Evolutionary conservation across 2,888 invertebrate genomes (phyloP), one percentile per base, ranked within the genome.

Genomic region (Stegophylla sp.): DNA sequence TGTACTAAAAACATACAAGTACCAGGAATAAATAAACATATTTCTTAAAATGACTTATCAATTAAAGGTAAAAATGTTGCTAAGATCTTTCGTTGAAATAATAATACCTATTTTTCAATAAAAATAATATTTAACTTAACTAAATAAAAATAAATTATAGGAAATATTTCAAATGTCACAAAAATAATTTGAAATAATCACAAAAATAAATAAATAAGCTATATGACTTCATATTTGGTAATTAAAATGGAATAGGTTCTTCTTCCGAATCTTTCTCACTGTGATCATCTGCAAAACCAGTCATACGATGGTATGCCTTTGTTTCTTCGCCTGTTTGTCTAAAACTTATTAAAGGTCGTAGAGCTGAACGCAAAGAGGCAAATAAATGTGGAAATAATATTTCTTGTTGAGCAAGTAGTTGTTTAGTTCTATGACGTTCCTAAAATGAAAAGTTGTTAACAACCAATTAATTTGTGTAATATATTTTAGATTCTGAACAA

Each of bases 381-480:
- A 92, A 95, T 53, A 95, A 87, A 71, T 91, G 90, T 0, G 95
- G 95, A 85, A 93, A 92, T 20, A 91, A 85, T 12, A 91, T 89
- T 86, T 95, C 95, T 84, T 94, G 94, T 82, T 90, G 89, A 1
- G 91, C 90, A 59, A 95, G 88, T 76, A 94, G 86, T 83, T 92
- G 91, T 84, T 91, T 91, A 82, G 90, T 89, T 75, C 90, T 87
- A 84, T 90, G 90, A 7, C 89, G 87, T 85, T 90, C 90, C 88
- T 89, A 84, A 26, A 84, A 83, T 82, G 53, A 83, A 61, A 82
- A 82, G n/a, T n/a, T n/a, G n/a, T 41, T 64, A 66, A 56, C 64
- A 72, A 48, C 53, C 5, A 81, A 23, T 53, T 53, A 34, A 34
- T 34, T 34, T 5, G 34, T 5, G 4, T 34, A 7, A 34, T 34